phyloP scores from a whole-genome alignment of 2,113 vertebrate species.

The Serinus canaria region DNA sequence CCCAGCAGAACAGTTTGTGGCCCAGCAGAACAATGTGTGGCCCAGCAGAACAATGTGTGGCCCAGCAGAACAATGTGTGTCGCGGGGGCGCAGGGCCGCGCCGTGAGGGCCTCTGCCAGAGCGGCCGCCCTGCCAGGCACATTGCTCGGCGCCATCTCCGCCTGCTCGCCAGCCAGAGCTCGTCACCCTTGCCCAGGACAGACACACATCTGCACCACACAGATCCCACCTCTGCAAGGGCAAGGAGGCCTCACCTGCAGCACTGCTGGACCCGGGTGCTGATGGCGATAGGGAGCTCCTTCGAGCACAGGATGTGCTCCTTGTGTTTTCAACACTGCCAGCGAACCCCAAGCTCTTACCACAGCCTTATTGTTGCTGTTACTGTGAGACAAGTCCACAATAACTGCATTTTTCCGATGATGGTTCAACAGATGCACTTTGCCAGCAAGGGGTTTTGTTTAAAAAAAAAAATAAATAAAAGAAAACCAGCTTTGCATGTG shows the following conservation, averaged over 20 bases:
- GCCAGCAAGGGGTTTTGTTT: neutral
- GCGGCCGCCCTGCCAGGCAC: neutral
- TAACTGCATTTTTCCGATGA: slow-evolving; percentile 36
- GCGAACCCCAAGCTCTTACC: neutral
- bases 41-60: no score
- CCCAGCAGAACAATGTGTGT: no score
- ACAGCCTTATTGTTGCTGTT: slow-evolving; percentile 50
- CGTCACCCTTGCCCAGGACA: fast-evolving
- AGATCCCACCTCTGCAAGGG: neutral
- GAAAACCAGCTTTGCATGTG: neutral
- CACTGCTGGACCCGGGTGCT: no score
- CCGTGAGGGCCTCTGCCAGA: neutral
- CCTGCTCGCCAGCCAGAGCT: fast-evolving
- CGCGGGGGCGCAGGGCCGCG: neutral
- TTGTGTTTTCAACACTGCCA: neutral
- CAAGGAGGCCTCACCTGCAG: fast-evolving
- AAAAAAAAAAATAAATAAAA: neutral
- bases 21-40: no score
- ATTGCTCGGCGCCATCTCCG: neutral
- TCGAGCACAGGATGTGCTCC: fast-evolving
- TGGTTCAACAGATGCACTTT: neutral
- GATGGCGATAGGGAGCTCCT: neutral
- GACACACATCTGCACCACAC: neutral
- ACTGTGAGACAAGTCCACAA: slow-evolving; percentile 46
- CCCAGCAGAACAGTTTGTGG: no score